These are phyloP conservation scores for Columba guinea DNA, from an alignment of 2,797 vertebrate genomes.

Conservation along the genomic window DNA sequence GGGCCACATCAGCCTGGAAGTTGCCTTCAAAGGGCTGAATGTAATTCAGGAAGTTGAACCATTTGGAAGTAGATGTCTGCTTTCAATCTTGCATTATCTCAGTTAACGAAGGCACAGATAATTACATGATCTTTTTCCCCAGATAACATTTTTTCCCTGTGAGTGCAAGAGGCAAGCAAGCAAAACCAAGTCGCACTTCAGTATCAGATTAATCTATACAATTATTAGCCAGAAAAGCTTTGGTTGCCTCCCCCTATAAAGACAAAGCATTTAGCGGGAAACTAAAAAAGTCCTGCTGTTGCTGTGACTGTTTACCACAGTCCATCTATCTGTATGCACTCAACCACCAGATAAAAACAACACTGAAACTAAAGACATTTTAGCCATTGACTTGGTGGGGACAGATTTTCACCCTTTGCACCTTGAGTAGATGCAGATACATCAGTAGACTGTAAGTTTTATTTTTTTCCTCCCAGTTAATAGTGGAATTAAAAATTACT, in stretches of 20 bases:
- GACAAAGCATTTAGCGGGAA: not conserved
- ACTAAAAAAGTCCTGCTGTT: not conserved
- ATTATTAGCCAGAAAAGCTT: not conserved
- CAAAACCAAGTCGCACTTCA: not conserved
- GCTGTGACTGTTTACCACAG: not conserved
- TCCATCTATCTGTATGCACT: not conserved
- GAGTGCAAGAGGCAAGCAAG: not conserved
- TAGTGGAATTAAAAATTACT: not conserved
- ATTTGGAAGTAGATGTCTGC: not conserved
- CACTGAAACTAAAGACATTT: not conserved
- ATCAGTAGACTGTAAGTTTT: not conserved
- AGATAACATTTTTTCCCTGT: fast-evolving
- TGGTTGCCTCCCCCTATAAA: not conserved
- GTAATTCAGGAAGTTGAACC: not conserved
- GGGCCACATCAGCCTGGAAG: no score
- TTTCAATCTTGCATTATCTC: not conserved
- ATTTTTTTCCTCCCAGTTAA: not conserved
- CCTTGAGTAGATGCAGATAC: not conserved
- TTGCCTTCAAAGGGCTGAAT: no score
- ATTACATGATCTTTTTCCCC: not conserved
- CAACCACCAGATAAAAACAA: not conserved
- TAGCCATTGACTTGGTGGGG: not conserved
- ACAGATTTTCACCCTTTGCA: not conserved
- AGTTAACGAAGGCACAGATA: not conserved
- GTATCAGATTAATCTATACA: not conserved